Base-by-base conservation (phyloP, 1,140 invertebrate species). In the Cydia fagiglandana region DNA sequence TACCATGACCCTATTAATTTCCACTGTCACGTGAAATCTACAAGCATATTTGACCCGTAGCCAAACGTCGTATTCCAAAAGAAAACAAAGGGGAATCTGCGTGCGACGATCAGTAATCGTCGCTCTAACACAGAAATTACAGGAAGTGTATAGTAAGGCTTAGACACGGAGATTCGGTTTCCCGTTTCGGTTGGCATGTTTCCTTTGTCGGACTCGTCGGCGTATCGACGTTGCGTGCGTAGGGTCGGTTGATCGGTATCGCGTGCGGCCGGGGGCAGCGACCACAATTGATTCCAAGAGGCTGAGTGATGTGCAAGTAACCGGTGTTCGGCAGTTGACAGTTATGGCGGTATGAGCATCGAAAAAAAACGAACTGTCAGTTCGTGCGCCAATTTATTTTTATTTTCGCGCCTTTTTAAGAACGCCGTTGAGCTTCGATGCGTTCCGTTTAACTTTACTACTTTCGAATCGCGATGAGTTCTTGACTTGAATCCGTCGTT, bases 281-380 rank as follows among this genome's bases (percentile, higher is more conserved):
- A 84, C 86, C 88, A 86, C 88, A 88, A 90, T 91, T 90, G 90
- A 90, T 90, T 91, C 88, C 80, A 84, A 81, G 82, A 85, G 86
- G 87, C 64, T 68, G 64, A 68, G 64, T 68, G 64, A 68, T 68
- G 64, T 68, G 30, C 64, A 68, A 68, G 64, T 68, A 34, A 68
- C 64, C 64, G 64, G 64, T 68, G 30, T 68, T 68, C 64, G 64
- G 30, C 64, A n/a, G 64, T 68, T 68, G 64, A 68, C 64, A 68
- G 30, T 68, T 34, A 34, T 68, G 64, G 64, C 64, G 12, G 30
- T 68, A 34, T 41, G 28, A 12, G 64, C 30, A 34, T n/a, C 30
- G 28, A 38, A 68, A 68, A 68, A 68, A 13, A 17, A 34, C 38
- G 1, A 64, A 64, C 28, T 34, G 30, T 68, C 61, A 50, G 13